Percentiles rank a stretch among this genome's conserved stretches.
phyloP scores from a whole-genome alignment of 2,797 vertebrate genomes.

The Thalassophryne amazonica region DNA sequence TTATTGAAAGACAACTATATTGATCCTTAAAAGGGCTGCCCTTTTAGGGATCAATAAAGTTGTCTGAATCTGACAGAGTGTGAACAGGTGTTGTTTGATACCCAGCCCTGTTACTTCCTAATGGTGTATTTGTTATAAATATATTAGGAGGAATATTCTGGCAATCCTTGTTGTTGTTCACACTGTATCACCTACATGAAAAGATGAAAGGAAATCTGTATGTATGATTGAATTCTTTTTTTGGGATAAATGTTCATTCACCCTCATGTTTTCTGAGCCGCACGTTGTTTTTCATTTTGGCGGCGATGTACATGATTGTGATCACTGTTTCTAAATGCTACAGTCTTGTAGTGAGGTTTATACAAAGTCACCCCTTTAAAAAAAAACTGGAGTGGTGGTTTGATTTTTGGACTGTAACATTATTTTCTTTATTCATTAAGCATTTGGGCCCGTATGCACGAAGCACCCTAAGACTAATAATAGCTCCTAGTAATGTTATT shows the following conservation, averaged over 20 bases:
- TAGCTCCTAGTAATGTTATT: too few species aligned
- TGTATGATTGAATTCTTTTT: slow-evolving; percentile 3
- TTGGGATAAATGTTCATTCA: slow-evolving; percentile 9
- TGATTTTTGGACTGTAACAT: too few species aligned
- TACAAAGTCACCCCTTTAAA: too few species aligned
- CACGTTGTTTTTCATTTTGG: slow-evolving; percentile 9
- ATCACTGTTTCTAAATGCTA: slow-evolving; percentile 5
- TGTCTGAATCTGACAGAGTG: background rate
- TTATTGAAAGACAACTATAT: too few species aligned
- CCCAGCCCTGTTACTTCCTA: slow-evolving; percentile 43
- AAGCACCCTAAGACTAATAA: too few species aligned
- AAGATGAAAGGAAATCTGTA: slow-evolving; percentile 34
- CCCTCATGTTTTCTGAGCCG: slow-evolving; percentile 14
- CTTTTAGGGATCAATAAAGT: too few species aligned
- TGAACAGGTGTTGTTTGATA: slow-evolving; percentile 21
- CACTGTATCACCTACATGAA: slow-evolving; percentile 24
- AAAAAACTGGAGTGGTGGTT: too few species aligned
- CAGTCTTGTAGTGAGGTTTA: too few species aligned
- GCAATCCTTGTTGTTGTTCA: slow-evolving; percentile 19
- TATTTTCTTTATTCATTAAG: too few species aligned
- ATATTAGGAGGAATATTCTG: slow-evolving; percentile 17
- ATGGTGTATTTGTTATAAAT: slow-evolving; percentile 39
- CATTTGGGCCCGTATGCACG: too few species aligned
- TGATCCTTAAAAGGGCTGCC: too few species aligned
- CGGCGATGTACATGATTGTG: slow-evolving; percentile 10